Evolutionary conservation across 2,888 invertebrate species (phyloP).

Genomic region (Tenthredo amoena): DNA sequence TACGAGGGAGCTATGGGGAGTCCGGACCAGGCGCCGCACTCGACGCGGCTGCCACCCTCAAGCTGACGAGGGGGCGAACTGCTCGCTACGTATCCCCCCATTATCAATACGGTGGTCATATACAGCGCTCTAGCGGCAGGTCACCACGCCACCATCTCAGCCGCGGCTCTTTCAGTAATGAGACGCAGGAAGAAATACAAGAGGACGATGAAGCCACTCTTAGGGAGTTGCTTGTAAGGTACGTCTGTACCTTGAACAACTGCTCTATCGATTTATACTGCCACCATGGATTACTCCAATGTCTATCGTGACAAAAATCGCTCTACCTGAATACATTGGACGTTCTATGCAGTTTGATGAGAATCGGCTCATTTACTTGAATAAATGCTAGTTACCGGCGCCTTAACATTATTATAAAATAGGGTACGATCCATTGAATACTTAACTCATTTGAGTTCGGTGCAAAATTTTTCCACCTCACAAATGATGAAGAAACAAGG

Average conservation of each 20-base stretch:
- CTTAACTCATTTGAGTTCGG: not conserved
- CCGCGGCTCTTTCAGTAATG: constrained; percentile 87
- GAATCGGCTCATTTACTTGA: constrained; percentile 14
- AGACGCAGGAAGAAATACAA: constrained; percentile 89
- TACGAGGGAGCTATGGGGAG: constrained; percentile 72
- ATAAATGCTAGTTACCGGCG: not conserved
- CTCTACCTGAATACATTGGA: not conserved
- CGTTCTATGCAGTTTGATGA: constrained; percentile 49
- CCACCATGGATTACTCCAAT: constrained; percentile 28
- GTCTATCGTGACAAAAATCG: not conserved
- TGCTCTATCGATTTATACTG: constrained; percentile 27
- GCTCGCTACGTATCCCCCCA: constrained; percentile 73
- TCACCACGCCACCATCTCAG: constrained; percentile 75
- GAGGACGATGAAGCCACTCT: constrained; percentile 93
- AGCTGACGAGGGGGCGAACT: constrained; percentile 79
- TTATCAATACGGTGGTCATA: constrained; percentile 67
- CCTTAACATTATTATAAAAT: not conserved
- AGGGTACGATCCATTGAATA: not conserved
- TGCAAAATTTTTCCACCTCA: not conserved
- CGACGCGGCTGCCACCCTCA: constrained; percentile 78
- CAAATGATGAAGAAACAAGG: not conserved
- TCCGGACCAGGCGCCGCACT: constrained; percentile 72
- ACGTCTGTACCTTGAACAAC: constrained; percentile 76
- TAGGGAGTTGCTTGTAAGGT: constrained; percentile 97
- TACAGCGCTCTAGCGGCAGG: constrained; percentile 72